Conservation (phyloP, 2,113 vertebrate species). For the Percopsis transmontana region DNA sequence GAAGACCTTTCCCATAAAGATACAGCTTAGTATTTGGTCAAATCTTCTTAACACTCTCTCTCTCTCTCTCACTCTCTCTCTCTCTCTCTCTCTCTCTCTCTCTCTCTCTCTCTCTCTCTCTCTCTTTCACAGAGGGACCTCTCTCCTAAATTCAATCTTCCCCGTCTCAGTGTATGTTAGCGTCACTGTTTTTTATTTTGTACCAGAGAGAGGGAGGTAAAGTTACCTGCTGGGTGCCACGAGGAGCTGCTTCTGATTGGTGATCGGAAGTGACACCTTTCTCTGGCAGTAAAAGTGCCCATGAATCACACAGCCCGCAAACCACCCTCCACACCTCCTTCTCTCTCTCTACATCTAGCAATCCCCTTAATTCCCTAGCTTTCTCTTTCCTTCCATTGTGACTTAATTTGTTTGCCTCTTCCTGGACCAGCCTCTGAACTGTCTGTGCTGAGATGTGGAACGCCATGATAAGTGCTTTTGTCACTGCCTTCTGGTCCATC, state of each 20-base stretch:
- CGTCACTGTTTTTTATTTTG: constrained; percentile 16
- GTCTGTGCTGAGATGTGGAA: constrained; percentile 7
- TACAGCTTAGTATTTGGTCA: not conserved
- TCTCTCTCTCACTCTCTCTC: not conserved
- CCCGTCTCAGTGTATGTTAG: constrained; percentile 5
- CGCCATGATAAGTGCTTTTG: constrained; percentile 40
- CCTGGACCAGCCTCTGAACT: constrained; percentile 42
- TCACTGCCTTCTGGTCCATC: constrained; percentile 48
- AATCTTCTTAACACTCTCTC: not conserved
- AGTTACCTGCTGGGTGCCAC: constrained; percentile 43
- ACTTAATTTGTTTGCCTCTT: constrained; percentile 33
- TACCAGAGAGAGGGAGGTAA: constrained; percentile 4
- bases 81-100: constrained; percentile 1
- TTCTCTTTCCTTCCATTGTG: constrained; percentile 25
- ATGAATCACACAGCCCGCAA: constrained; percentile 64
- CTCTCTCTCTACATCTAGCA: not conserved
- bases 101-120: not conserved
- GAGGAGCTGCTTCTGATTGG: constrained; percentile 41
- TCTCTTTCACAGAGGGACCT: constrained; percentile 13
- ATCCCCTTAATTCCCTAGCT: not conserved
- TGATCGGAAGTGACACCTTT: constrained; percentile 72
- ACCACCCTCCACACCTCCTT: constrained; percentile 22
- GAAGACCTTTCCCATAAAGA: too few species aligned
- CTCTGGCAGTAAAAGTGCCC: constrained; percentile 62
- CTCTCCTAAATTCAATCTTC: constrained; percentile 31